Conservation (phyloP, 2,113 vertebrate species). For the Rutilus rutilus region DNA sequence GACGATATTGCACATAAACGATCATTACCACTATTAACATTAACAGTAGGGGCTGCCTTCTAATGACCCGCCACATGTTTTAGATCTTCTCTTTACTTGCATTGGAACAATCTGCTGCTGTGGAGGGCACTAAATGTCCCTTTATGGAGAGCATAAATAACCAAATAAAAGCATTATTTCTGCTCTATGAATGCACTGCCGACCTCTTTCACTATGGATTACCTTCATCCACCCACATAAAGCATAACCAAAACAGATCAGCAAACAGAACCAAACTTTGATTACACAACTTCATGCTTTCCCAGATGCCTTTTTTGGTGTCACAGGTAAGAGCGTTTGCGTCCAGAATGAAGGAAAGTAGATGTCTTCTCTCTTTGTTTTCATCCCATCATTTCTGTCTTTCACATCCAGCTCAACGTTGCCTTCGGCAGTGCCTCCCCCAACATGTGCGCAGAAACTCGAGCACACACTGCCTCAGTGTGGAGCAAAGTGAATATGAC, state of each 20-base stretch:
- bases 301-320: neutral
- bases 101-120: constrained; percentile 29
- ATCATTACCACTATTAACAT: constrained; percentile 31
- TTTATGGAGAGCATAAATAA: constrained; percentile 78
- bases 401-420: constrained; percentile 40
- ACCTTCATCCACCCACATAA: constrained; percentile 45
- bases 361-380: constrained; percentile 95
- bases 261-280: neutral
- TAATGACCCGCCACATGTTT: constrained; percentile 42
- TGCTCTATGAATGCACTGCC: constrained; percentile 76
- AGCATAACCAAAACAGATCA: constrained; percentile 5
- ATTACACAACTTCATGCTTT: neutral
- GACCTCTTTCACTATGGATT: constrained; percentile 49
- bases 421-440: constrained; percentile 40
- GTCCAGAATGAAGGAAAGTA: constrained; percentile 73
- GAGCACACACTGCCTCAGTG: constrained; percentile 46
- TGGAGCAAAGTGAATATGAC: constrained; percentile 99
- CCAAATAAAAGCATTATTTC: constrained; percentile 83
- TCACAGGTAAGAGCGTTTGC: constrained; percentile 8
- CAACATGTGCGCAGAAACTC: constrained; percentile 54
- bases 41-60: constrained; percentile 19
- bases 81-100: constrained; percentile 25
- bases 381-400: constrained; percentile 88
- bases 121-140: constrained; percentile 59
- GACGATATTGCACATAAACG: neutral